phyloP scores from a whole-genome alignment of 2,888 invertebrate genomes.

The Cordilura impudica region DNA sequence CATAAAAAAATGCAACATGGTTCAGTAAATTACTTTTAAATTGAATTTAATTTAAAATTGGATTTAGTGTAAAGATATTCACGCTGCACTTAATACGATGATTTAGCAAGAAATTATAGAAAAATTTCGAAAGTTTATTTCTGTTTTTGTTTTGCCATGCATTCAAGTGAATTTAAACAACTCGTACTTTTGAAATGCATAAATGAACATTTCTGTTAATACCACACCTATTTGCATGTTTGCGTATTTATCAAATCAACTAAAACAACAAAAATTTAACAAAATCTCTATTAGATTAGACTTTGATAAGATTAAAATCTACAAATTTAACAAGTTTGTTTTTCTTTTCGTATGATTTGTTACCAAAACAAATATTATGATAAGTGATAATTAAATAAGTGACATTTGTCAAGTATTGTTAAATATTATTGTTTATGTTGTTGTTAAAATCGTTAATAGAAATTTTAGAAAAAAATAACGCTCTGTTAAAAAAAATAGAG shows the following conservation, averaged over 20 bases:
- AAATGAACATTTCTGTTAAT: background rate
- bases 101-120: background rate
- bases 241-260: constrained; percentile 55
- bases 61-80: background rate
- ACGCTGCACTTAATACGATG: background rate
- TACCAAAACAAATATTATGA: constrained; percentile 18
- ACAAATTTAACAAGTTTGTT: constrained; percentile 36
- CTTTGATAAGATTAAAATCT: constrained; percentile 45
- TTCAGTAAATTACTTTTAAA: too few species aligned
- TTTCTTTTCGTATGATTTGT: background rate
- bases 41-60: too few species aligned
- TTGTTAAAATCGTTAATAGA: too few species aligned
- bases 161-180: background rate
- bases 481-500: too few species aligned
- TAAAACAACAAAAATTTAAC: constrained; percentile 5
- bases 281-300: constrained; percentile 51
- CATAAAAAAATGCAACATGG: too few species aligned
- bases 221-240: constrained; percentile 59
- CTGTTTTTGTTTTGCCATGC: background rate
- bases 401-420: constrained; percentile 53
- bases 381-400: constrained; percentile 49
- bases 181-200: background rate
- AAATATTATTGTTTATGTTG: constrained; percentile 13
- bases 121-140: background rate
- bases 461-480: too few species aligned